phyloP scores from a whole-genome alignment of 2,888 invertebrate species.

The Cephus runcator region DNA sequence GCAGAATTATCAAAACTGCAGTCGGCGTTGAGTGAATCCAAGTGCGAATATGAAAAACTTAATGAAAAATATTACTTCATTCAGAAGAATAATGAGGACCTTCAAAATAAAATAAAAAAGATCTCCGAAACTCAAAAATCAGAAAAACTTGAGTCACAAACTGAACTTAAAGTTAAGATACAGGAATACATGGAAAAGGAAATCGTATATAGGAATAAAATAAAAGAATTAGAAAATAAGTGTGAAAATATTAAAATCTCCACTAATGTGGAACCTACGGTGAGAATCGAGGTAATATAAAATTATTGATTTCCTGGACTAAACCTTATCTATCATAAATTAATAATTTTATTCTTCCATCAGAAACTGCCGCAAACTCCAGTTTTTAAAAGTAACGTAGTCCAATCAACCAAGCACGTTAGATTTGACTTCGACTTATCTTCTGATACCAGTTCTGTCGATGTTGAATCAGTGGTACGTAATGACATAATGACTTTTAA shows the following conservation, averaged over 20 bases:
- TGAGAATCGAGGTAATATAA: background rate
- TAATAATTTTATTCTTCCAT: background rate
- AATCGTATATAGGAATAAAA: slow-evolving; percentile 7
- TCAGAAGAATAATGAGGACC: slow-evolving; percentile 20
- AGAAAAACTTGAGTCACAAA: slow-evolving; percentile 16
- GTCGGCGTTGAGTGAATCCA: slow-evolving; percentile 1
- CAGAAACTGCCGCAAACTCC: background rate
- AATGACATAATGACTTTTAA: background rate
- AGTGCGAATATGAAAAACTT: slow-evolving; percentile 16
- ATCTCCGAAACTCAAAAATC: slow-evolving; percentile 20
- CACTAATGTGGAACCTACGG: background rate
- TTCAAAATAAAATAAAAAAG: slow-evolving; percentile 18
- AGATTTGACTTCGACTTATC: background rate
- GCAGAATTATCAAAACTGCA: slow-evolving; percentile 16
- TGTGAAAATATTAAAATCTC: slow-evolving; percentile 19
- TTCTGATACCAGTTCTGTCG: background rate
- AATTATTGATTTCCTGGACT: background rate
- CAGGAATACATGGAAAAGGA: slow-evolving; percentile 9
- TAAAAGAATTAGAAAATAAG: slow-evolving; percentile 22
- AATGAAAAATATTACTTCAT: slow-evolving; percentile 6
- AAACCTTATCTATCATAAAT: background rate
- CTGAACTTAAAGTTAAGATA: slow-evolving; percentile 1
- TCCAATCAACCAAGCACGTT: background rate
- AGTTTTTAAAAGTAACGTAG: background rate
- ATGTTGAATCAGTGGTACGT: background rate